These are phyloP conservation scores for Nebria brevicollis DNA, from an alignment of 2,888 invertebrate species.

Conservation along the genomic window DNA sequence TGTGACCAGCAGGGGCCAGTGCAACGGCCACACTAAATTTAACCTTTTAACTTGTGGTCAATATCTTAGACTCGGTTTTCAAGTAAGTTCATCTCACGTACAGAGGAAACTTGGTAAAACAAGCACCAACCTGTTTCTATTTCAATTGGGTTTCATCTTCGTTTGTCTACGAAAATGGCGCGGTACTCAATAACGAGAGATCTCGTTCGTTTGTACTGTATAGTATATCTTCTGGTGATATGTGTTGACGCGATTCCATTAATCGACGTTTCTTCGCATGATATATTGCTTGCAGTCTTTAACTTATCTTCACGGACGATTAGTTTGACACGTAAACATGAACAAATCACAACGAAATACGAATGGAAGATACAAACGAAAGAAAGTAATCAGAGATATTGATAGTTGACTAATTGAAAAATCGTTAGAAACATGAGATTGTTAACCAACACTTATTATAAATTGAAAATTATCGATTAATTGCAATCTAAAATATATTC, in stretches of 20 bases:
- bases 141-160: too few relatives aligned
- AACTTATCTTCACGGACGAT: conserved; percentile 42
- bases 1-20: background rate
- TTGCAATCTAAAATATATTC: too few relatives aligned
- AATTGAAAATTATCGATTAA: too few relatives aligned
- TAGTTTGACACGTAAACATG: conserved; percentile 38
- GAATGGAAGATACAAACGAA: background rate
- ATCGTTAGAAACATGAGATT: background rate
- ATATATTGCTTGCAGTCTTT: conserved; percentile 11
- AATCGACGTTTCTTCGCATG: background rate
- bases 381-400: background rate
- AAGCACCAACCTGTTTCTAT: too few relatives aligned
- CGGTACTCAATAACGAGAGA: background rate
- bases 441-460: too few relatives aligned
- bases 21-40: background rate
- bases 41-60: background rate
- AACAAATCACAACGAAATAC: conserved; percentile 26
- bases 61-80: too few relatives aligned
- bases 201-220: background rate
- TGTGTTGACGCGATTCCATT: background rate
- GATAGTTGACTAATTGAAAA: background rate
- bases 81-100: too few relatives aligned
- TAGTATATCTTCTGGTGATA: background rate
- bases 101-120: too few relatives aligned
- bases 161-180: too few relatives aligned